Percentiles rank a stretch among this genome's conserved stretches.
phyloP scores from a whole-genome alignment of 2,113 vertebrate genomes.

The Microcebus griseorufus region DNA sequence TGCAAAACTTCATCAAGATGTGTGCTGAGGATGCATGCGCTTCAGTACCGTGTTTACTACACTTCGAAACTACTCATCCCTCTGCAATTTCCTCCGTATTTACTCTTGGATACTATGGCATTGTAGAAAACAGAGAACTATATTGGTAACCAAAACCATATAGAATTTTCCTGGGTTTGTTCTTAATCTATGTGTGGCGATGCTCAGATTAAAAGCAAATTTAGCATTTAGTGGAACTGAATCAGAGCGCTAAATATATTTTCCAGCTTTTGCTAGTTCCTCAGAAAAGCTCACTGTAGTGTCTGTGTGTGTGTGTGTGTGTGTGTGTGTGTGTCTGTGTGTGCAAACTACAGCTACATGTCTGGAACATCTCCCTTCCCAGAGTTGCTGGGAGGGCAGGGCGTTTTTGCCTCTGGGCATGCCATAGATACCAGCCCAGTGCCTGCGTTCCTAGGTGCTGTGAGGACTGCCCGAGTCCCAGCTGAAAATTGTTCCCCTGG shows the following conservation, averaged over 20 bases:
- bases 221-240: constrained; percentile 58
- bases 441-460: background rate
- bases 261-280: constrained; percentile 50
- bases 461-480: background rate
- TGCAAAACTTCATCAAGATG: background rate
- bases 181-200: background rate
- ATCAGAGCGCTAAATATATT: constrained; percentile 47
- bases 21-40: accelerated
- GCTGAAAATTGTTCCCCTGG: background rate
- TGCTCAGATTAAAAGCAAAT: constrained; percentile 62
- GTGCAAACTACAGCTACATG: background rate
- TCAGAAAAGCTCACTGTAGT: background rate
- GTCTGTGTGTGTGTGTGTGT: background rate
- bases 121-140: background rate
- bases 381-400: background rate
- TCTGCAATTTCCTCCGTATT: background rate
- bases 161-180: constrained; percentile 5
- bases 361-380: background rate
- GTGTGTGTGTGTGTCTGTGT: background rate
- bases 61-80: background rate
- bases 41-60: background rate
- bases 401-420: background rate
- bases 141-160: background rate
- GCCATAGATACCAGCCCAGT: background rate
- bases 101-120: background rate